Conservation (phyloP, 1,140 invertebrate genomes). For the Battus philenor region DNA sequence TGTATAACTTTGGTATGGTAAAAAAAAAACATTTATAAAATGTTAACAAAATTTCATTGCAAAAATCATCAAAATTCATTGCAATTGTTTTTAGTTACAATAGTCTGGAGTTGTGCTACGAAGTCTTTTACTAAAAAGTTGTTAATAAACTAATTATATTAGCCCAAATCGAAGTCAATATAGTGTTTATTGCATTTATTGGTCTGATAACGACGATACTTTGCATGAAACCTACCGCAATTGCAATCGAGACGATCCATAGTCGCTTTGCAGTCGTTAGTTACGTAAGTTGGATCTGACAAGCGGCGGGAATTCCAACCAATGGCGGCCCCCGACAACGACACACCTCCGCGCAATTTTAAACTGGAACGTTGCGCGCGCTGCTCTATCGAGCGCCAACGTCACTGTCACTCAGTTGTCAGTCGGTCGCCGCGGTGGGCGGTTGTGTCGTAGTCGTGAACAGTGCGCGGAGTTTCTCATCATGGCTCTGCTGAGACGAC, state of each 20-base stretch:
- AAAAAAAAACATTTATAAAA: no score
- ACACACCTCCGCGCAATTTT: constrained; percentile 67
- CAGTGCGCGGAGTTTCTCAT: constrained; percentile 43
- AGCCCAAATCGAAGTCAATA: no score
- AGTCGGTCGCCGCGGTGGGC: constrained; percentile 44
- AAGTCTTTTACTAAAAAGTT: no score
- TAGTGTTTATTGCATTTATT: no score
- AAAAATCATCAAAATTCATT: no score
- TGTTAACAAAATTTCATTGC: no score
- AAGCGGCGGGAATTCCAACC: constrained; percentile 31
- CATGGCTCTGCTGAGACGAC: constrained; percentile 65
- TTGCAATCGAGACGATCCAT: constrained; percentile 1
- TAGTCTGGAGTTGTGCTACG: no score
- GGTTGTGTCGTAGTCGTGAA: constrained; percentile 45
- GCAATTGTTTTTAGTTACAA: no score
- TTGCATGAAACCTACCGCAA: constrained; percentile 9
- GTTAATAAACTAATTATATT: no score
- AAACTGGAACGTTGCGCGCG: constrained; percentile 67
- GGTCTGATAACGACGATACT: no score
- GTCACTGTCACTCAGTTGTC: constrained; percentile 59
- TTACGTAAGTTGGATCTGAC: constrained; percentile 23
- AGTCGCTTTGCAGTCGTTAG: neutral
- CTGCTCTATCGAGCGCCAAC: constrained; percentile 52
- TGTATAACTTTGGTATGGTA: no score
- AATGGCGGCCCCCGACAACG: constrained; percentile 37